Evolutionary conservation across 2,888 invertebrate species (phyloP), one percentile per base, ranked within the genome.

Genomic region (Strigamia transsilvanica): DNA sequence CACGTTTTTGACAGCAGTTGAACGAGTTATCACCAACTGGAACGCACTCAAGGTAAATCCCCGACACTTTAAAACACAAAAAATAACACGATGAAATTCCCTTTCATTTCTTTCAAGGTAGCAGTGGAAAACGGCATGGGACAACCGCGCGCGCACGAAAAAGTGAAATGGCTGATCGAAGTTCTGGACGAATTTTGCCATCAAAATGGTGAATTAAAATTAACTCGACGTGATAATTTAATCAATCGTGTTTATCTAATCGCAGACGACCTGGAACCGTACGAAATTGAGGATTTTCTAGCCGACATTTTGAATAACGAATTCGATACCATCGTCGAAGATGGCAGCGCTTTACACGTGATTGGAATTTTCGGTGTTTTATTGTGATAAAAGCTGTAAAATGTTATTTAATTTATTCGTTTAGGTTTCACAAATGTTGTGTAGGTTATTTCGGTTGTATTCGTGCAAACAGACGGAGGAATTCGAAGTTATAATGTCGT

Each of bases 271-370:
- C 34, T 79, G 34, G 2, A 21, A 6, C 34, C 79, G 3, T 3
- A 79, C n/a, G 79, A 79, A 32, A 34, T 79, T 3, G 79, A 79
- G 12, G 38, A 38, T 38, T 79, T 32, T 34, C 7, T 79, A 79
- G 12, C 79, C n/a, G 79, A 79, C 4, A 79, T 79, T n/a, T 38
- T 79, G 18, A 38, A 79, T 18, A 79, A 79, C 34, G 79, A 79
- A 79, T 79, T 79, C 34, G 79, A 79, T 15, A 79, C 34, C 15
- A 38, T 21, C 2, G 79, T 38, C 2, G 34, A 79, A 34, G 79
- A 79, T 79, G 79, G 79, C 2, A 79, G 79, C 15, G 5, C 34
- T 12, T 4, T n/a, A 7, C 5, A 79, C 34, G 79, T 79, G 12
- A 6, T 4, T 7, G 7, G 15, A 4, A 73, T 73, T 51, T 4